A percentile compares a stretch with the other conserved stretches of the same genome.
Conservation (phyloP, 1,140 invertebrate genomes). For the Oscheius sp. region DNA sequence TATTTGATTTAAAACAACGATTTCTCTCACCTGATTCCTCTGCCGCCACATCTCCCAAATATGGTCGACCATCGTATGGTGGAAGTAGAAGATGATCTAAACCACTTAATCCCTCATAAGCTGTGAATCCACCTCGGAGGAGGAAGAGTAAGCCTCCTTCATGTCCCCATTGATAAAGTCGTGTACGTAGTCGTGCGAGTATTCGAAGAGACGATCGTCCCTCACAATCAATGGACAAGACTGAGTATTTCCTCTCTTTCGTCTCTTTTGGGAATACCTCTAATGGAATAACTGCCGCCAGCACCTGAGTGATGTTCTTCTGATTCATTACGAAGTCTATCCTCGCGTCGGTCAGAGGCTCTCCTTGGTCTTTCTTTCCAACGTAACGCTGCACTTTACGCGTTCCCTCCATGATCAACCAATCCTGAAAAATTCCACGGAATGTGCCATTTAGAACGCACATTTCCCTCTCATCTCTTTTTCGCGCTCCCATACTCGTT, state of each 20-base stretch:
- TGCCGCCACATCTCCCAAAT: constrained; percentile 40
- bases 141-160: constrained; percentile 23
- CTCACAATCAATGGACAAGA: constrained; percentile 46
- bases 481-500: background rate
- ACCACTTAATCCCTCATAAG: background rate
- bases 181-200: constrained; percentile 35
- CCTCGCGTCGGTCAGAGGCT: constrained; percentile 50
- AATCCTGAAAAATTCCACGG: constrained; percentile 1
- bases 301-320: constrained; percentile 39
- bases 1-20: too few species aligned
- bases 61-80: constrained; percentile 55
- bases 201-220: constrained; percentile 49
- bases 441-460: background rate
- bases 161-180: constrained; percentile 42
- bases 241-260: constrained; percentile 18
- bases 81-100: constrained; percentile 39
- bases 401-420: constrained; percentile 35
- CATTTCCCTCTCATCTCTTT: background rate
- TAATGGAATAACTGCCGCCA: constrained; percentile 42
- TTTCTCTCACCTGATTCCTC: constrained; percentile 28
- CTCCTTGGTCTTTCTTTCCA: constrained; percentile 46
- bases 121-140: constrained; percentile 40
- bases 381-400: constrained; percentile 47
- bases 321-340: constrained; percentile 53
- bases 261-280: background rate